Base-by-base conservation (phyloP, 2,797 vertebrate genomes). In the Galago senegalensis region DNA sequence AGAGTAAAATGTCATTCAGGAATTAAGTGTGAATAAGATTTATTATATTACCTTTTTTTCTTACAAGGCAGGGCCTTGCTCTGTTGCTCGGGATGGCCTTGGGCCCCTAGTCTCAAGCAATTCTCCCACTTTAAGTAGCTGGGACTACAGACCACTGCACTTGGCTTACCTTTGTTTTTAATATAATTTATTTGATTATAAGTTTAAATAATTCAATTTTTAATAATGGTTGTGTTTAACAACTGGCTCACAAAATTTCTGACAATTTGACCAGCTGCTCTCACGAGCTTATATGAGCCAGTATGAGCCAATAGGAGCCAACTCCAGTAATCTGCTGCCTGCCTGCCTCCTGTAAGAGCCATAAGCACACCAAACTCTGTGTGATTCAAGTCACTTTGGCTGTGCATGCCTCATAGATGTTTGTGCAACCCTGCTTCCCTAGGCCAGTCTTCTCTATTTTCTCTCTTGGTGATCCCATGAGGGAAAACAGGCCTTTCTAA, bases 371-470 rank as follows among this genome's bases (percentile, higher is more conserved):
- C 46, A 46, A 23, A 58, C 4, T 58, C 31, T 23, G 37, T 67
- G 75, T 80, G 77, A 65, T 40, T 29, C 91, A 77, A 61, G 70
- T 17, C 75, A 18, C 37, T n/a, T 17, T 56, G 80, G 31, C 72
- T 67, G 3, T 37, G 65, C 56, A 65, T 89, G 49, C 23, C 46
- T 56, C 43, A 75, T 37, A 81, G 63, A 31, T 81, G 18, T 56
- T 53, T 92, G 65, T 81, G 43, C 29, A 16, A 49, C n/a, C 65
- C 7, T 95, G 72, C 70, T 27, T 79, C 63, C 65, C 23, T 49
- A 91, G 40, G 60, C 31, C 94, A 95, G 29, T 29, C 72, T 92
- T 58, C 60, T 93, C 17, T 4, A 29, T 69, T 92, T 96, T 93
- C 58, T 56, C 53, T 76, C 63, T 13, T 2, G 17, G 10, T 18